Base-by-base conservation (phyloP, 1,140 invertebrate species). In the Monomorium pharaonis region DNA sequence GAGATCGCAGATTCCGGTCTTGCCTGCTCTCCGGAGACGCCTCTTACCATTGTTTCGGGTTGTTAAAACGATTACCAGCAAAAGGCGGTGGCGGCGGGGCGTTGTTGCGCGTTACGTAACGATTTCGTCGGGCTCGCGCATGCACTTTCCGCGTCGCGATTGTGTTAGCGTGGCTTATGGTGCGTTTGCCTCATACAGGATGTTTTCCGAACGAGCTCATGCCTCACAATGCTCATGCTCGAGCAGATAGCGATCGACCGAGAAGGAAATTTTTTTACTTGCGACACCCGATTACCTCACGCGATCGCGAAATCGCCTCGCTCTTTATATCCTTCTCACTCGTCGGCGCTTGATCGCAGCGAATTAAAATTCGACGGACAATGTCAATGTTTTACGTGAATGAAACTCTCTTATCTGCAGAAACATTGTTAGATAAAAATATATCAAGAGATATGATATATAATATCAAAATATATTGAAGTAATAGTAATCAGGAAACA, bases 1-100 rank as follows among this genome's bases (percentile, higher is more conserved):
- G 58, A 30, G n/a, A 67, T 88, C 51, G 86, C 58, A 58, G 81
- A 91, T 90, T 90, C 85, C 60, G 67, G 75, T 72, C 88, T 78
- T 67, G 83, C 65, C 75, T 67, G n/a, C 54, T 51, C 24, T 16
- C 37, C 72, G 76, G 47, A 90, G 88, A 58, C 80, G 54, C 72
- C 83, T 88, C 83, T 88, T 91, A 87, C 84, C 76, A 91, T 91
- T 91, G 90, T 91, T 87, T 85, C 87, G 63, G 54, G 63, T 69
- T 90, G 70, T 69, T 90, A 91, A 42, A 90, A 85, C 76, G 85
- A 91, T 91, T 91, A 91, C 85, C 58, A 54, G 76, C 70, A 44
- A 42, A 37, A 37, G 33, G 33, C 33, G 33, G 33, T 5, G 33
- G 33, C 33, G 24, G 56, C 56, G 63, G 63, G 1, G 21, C n/a